Conservation (phyloP, 2,888 invertebrate species). For the Tubulanus polymorphus region DNA sequence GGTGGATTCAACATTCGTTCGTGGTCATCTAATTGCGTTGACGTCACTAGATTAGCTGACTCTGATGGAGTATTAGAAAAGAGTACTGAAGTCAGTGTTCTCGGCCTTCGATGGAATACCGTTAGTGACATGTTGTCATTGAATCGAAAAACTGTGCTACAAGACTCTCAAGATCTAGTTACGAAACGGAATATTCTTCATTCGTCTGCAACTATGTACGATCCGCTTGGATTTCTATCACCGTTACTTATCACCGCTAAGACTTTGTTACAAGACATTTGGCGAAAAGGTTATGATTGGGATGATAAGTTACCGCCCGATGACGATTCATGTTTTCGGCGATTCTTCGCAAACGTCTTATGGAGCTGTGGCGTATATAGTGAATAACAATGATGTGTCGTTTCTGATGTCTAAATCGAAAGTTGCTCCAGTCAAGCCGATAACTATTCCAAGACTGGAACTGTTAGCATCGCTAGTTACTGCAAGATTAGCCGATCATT, state of each 20-base stretch:
- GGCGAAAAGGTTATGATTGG: no score
- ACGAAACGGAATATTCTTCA: constrained; percentile 10
- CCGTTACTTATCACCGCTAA: not conserved
- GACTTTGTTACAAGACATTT: not conserved
- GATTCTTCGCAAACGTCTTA: no score
- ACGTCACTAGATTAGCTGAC: not conserved
- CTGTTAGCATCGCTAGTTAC: no score
- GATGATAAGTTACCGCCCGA: no score
- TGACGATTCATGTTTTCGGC: no score
- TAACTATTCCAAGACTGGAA: no score
- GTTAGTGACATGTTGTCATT: constrained; percentile 1
- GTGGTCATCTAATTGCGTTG: constrained; percentile 7
- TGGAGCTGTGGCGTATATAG: no score
- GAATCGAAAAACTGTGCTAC: not conserved
- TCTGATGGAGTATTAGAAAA: constrained; percentile 1
- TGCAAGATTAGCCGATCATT: no score
- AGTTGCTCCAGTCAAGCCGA: no score
- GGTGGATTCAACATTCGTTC: constrained; percentile 19
- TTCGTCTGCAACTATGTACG: constrained; percentile 3
- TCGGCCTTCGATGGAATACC: constrained; percentile 10
- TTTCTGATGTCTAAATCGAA: no score
- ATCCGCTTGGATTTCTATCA: constrained; percentile 6
- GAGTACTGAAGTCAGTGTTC: constrained; percentile 3
- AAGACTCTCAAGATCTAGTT: not conserved
- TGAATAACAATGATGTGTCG: no score